Evolutionary conservation across 2,113 vertebrate genomes (phyloP), one percentile per base, ranked within the genome.

Genomic region (Paracanthobrama guichenoti): DNA sequence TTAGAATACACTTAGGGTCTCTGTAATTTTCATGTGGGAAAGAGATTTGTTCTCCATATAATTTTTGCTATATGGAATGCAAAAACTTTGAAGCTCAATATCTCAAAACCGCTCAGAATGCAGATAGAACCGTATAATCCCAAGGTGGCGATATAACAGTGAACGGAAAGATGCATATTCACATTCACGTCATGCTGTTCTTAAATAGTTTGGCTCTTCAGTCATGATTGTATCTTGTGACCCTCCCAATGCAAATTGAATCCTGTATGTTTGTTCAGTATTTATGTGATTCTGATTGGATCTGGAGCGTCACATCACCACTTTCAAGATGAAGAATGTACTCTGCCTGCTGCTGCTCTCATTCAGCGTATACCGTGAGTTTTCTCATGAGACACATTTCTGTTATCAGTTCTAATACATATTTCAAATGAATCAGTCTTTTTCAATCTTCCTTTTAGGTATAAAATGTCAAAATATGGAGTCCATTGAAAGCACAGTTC

Each of bases 261-360:
- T 31, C 60, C 13, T 71, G 48, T 67, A n/a, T 6, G 2, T 46
- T 3, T 20, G 10, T 20, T 26, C 35, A 59, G 78, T 85, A 88
- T 86, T 81, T 86, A 87, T 79, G 75, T 55, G 42, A 39, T 55
- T 53, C 64, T 82, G 79, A 87, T 9, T 79, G 80, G 66, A 83
- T 75, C 20, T 46, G 13, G 42, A 14, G 35, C 7, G 24, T 78
- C 11, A 81, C 60, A 76, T 84, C 71, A 76, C n/a, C 60, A 62
- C 46, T 44, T 18, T 77, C 77, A 88, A n/a, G 67, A 86, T 88
- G 81, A 84, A 64, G 64, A 74, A 20, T 57, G 24, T 57, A 48
- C 84, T 88, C 35, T 79, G 42, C 57, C 64, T 72, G 31, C 71
- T 86, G 8, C 59, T 88, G 84, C n/a, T 87, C 75, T 50, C 57